phyloP scores from a whole-genome alignment of 2,888 invertebrate species.

The Tolmerus cingulatus region DNA sequence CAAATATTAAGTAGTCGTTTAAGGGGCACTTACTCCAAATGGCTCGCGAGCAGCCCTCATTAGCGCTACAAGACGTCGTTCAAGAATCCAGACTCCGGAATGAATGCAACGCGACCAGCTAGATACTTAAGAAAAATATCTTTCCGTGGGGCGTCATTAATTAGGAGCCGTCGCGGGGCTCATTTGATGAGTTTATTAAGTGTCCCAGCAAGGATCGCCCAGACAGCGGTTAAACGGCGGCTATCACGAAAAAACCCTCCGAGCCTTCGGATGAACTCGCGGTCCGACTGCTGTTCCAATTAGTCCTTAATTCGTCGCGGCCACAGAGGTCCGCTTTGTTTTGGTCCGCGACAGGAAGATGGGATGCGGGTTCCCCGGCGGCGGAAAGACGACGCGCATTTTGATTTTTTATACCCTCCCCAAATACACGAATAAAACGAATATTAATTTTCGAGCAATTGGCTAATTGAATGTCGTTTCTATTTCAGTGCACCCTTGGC shows the following conservation, averaged over 20 bases:
- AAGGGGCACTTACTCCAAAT: neutral
- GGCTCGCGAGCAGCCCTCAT: neutral
- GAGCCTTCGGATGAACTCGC: neutral
- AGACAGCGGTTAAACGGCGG: neutral
- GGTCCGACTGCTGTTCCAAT: neutral
- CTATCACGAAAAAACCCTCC: neutral
- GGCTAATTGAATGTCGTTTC: constrained; percentile 2
- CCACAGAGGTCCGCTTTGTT: constrained; percentile 7
- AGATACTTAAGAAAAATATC: neutral
- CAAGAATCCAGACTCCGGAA: neutral
- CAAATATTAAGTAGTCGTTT: neutral
- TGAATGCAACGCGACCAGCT: neutral
- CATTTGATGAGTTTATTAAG: neutral
- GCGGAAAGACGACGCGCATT: neutral
- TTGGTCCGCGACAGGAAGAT: constrained; percentile 17
- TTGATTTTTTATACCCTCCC: constrained; percentile 14
- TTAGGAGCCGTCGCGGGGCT: neutral
- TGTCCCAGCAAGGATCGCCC: neutral
- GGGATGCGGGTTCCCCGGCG: neutral
- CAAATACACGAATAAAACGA: neutral
- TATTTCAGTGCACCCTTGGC: constrained; percentile 80
- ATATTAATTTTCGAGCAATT: neutral
- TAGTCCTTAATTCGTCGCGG: constrained; percentile 28
- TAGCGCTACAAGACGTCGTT: neutral
- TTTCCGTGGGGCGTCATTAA: neutral